Conservation (phyloP, 2,113 vertebrate genomes). For the Anas platyrhynchos region DNA sequence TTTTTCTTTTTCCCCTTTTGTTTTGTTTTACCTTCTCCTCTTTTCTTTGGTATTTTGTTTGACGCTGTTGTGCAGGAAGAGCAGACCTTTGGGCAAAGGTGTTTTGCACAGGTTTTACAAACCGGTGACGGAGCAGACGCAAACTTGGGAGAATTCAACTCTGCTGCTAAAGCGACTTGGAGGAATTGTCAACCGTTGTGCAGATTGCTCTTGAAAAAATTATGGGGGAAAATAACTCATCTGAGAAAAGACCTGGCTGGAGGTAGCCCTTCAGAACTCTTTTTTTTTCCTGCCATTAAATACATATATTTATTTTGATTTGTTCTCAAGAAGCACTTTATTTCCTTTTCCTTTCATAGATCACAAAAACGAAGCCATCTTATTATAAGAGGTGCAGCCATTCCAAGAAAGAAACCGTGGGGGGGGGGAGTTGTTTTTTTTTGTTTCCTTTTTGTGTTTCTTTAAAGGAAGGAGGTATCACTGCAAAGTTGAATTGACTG, state of each 20-base stretch:
- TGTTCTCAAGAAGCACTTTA: constrained; percentile 84
- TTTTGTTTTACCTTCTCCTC: not conserved
- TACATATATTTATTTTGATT: constrained; percentile 83
- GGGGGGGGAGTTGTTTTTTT: not conserved
- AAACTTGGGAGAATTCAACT: constrained; percentile 42
- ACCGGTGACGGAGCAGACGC: constrained; percentile 30
- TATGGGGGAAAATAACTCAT: constrained; percentile 14
- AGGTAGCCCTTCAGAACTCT: constrained; percentile 62
- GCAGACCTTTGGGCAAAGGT: constrained; percentile 35
- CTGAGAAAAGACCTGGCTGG: constrained; percentile 53
- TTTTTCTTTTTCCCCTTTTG: too few relatives aligned
- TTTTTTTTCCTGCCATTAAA: constrained; percentile 69
- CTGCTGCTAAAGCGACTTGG: constrained; percentile 57
- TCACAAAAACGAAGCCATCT: constrained; percentile 68
- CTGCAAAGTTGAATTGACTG: constrained; percentile 45
- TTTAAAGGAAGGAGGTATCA: constrained; percentile 52
- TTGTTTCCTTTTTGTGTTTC: constrained; percentile 40
- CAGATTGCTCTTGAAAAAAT: constrained; percentile 57
- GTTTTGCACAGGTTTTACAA: constrained; percentile 69
- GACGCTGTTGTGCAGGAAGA: constrained; percentile 53
- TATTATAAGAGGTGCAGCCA: constrained; percentile 28
- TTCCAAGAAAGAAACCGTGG: constrained; percentile 57
- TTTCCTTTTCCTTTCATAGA: constrained; percentile 70
- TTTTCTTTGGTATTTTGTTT: constrained; percentile 55
- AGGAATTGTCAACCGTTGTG: constrained; percentile 21